Evolutionary conservation across 2,113 vertebrate genomes (phyloP).

Genomic region (Engraulis encrasicolus): DNA sequence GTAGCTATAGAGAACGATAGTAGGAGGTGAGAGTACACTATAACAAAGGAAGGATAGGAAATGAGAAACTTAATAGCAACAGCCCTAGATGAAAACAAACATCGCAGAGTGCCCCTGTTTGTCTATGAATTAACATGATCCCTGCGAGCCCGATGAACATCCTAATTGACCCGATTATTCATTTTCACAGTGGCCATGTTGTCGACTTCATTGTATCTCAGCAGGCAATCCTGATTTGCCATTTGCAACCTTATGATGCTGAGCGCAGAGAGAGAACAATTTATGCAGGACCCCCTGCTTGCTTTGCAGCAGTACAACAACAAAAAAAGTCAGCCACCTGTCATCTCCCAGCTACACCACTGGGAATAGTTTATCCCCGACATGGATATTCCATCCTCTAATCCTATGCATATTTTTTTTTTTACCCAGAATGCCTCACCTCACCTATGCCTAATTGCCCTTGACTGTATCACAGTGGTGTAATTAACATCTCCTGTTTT

Average conservation of each 20-base stretch:
- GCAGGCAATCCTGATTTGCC: constrained; percentile 26
- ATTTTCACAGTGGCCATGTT: constrained; percentile 50
- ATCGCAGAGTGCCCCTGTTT: constrained; percentile 53
- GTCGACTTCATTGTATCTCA: constrained; percentile 49
- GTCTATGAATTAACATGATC: constrained; percentile 59
- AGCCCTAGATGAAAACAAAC: constrained; percentile 17
- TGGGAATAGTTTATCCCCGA: constrained; percentile 22
- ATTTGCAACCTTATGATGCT: constrained; percentile 50
- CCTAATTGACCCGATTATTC: constrained; percentile 68
- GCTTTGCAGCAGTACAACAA: not conserved
- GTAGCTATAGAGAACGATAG: no score
- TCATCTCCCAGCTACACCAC: not conserved
- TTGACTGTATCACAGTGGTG: constrained; percentile 51
- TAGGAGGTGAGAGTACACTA: not conserved
- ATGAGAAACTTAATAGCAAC: not conserved
- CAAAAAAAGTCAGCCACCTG: constrained; percentile 31
- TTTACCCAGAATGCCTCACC: constrained; percentile 43
- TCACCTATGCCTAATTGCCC: constrained; percentile 64
- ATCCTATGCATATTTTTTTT: constrained; percentile 55
- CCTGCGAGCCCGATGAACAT: constrained; percentile 52
- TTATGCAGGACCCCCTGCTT: constrained; percentile 23
- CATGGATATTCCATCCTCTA: constrained; percentile 44
- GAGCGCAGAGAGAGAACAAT: constrained; percentile 30
- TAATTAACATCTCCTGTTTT: constrained; percentile 62
- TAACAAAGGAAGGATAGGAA: not conserved